Evolutionary conservation across 2,888 invertebrate species (phyloP).

Genomic region (Ceraclea dissimilis): DNA sequence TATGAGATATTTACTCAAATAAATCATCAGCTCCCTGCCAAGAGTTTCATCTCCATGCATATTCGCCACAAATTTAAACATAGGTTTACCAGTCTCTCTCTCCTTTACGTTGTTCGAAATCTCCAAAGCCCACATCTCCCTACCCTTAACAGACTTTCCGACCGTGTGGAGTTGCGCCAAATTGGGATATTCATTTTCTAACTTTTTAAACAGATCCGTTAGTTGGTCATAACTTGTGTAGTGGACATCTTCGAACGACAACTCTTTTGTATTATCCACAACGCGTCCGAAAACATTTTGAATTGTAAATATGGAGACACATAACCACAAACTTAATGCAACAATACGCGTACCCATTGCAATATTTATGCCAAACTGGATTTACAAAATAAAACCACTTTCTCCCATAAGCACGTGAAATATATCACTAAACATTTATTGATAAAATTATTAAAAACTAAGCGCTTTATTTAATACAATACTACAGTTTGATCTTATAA

Average conservation of each 20-base stretch:
- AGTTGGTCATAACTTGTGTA: conserved; percentile 69
- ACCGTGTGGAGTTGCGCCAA: conserved; percentile 65
- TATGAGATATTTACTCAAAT: conserved; percentile 77
- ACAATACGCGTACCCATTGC: conserved; percentile 16
- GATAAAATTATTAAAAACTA: too few relatives aligned
- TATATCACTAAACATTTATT: too few relatives aligned
- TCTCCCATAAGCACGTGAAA: background rate
- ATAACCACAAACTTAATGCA: background rate
- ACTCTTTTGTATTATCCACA: conserved; percentile 6
- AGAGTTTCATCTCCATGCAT: conserved; percentile 96
- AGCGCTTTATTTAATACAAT: too few relatives aligned
- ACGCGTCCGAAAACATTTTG: conserved; percentile 1
- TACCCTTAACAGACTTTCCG: conserved; percentile 76
- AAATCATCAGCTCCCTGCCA: conserved; percentile 76
- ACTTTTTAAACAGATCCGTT: conserved; percentile 52
- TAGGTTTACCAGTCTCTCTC: conserved; percentile 60
- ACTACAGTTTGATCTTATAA: too few relatives aligned
- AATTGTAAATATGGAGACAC: background rate
- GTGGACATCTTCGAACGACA: conserved; percentile 32
- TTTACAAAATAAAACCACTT: background rate
- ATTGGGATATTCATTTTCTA: conserved; percentile 59
- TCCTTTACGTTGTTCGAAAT: conserved; percentile 61
- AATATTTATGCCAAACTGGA: background rate
- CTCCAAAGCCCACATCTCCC: conserved; percentile 76
- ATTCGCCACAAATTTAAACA: conserved; percentile 90